These are phyloP conservation scores for Sphaeridia pumilis DNA, from an alignment of 2,888 invertebrate species.

Conservation along the genomic window DNA sequence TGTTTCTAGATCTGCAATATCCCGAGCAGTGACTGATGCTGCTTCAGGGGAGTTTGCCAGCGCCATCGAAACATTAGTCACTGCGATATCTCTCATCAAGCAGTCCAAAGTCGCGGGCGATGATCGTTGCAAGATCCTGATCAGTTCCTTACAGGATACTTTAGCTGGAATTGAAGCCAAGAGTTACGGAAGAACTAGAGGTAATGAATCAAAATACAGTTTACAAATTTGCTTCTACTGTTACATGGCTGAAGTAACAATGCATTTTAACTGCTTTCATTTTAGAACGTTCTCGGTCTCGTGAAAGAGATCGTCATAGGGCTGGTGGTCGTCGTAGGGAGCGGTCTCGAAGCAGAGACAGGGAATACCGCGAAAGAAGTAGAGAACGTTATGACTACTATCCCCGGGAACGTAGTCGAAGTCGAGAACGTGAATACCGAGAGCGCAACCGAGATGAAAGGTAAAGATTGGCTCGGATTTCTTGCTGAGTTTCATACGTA, in stretches of 20 bases:
- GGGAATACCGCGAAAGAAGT: constrained; percentile 50
- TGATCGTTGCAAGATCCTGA: constrained; percentile 94
- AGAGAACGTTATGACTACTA: constrained; percentile 49
- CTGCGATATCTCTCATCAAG: constrained; percentile 95
- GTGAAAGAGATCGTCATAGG: constrained; percentile 45
- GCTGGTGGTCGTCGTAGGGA: constrained; percentile 54
- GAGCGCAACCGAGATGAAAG: constrained; percentile 66
- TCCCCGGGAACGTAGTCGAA: constrained; percentile 65
- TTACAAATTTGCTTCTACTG: not conserved
- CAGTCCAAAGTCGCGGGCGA: constrained; percentile 93
- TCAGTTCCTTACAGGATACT: constrained; percentile 92
- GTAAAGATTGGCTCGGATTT: constrained; percentile 41
- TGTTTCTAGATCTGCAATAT: constrained; percentile 94
- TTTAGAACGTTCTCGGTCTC: no score
- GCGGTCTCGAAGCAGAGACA: constrained; percentile 56
- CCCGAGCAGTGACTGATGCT: constrained; percentile 92
- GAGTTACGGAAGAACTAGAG: constrained; percentile 59
- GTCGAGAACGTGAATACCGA: constrained; percentile 65
- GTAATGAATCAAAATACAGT: constrained; percentile 6
- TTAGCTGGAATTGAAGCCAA: constrained; percentile 95
- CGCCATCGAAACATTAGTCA: constrained; percentile 96
- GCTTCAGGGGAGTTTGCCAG: constrained; percentile 86
- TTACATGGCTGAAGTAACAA: no score
- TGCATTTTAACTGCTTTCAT: no score
- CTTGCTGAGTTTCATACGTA: not conserved